Evolutionary conservation across 2,797 vertebrate genomes (phyloP), one percentile per base, ranked within the genome.

Genomic region (Ctenosaura bakeri): DNA sequence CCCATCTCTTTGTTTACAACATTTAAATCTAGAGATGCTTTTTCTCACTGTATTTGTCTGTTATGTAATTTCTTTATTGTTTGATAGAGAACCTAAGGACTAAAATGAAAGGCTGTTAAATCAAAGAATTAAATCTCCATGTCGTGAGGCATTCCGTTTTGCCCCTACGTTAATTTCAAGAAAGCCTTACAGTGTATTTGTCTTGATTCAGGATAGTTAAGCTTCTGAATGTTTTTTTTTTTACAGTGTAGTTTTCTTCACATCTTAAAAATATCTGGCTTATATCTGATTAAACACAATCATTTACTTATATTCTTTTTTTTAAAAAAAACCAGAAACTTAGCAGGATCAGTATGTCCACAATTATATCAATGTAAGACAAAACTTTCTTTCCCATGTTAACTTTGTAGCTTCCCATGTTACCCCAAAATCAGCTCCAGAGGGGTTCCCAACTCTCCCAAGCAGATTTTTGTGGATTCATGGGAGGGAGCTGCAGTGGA

Each of bases 171-270:
- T 76, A 35, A 76, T 86, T 77, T 56, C 26, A 59, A 59, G 13
- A 77, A 62, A 62, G 35, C 16, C n/a, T 26, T 24, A 8, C 8
- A 26, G 20, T 78, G 18, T 59, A 59, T 82, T 22, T 46, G 82
- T 29, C 64, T 87, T 89, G 13, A 85, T 92, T 84, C 88, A 54
- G n/a, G 74, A 35, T 77, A 93, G 83, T 64, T 52, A 71, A 84
- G 35, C 20, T 82, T n/a, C 82, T 85, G 24, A 90, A 62, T 62
- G 84, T 2, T 35, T 85, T 42, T 1, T 82, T 91, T 88, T 35
- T 16, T 22, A 86, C 64, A 84, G 46, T 93, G 46, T 83, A 46
- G 16, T 14, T 91, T 46, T 78, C 24, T 59, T 78, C n/a, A 56
- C 8, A 2, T 20, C 6, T 14, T 38, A 1, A 71, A 88, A 90